Evolutionary conservation across 2,888 invertebrate species (phyloP), one percentile per base, ranked within the genome.

Genomic region (Gymnoscelis rufifasciata): DNA sequence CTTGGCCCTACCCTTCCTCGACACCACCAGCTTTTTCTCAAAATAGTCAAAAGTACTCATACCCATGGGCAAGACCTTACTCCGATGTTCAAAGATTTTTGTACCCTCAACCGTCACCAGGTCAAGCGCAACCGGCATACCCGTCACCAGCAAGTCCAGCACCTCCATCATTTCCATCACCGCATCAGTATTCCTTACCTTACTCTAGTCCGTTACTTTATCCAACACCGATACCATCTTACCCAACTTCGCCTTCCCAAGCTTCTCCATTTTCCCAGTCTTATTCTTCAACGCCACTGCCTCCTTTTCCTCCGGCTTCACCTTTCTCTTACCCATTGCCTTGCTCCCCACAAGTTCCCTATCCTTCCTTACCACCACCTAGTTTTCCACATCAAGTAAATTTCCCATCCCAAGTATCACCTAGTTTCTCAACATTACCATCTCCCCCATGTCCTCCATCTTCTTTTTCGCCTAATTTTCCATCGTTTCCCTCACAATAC

Each of bases 1-100:
- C 57, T 7, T 66, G 54, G 23, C 54, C 62, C 0, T 70, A 62
- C 31, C 51, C 57, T 19, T 66, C 61, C 27, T 60, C 63, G 2
- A 59, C 38, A 56, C 19, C 47, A 56, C 12, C 45, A 55, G 10
- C 50, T 51, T 14, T 33, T n/a, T 3, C 35, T 7, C 19, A 35
- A 11, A 10, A 15, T 3, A 10, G 19, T 11, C 35, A 15, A 11
- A 35, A 35, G 10, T 35, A 19, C 19, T 11, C 35, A 7, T 19
- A 23, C 11, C 19, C 11, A 7, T 6, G 7, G 0, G 51, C 54
- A 13, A 45, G 56, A 2, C 29, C 52, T 0, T 64, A 62, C 30
- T 48, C 60, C 2, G 51, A 57, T 7, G 38, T 55, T 7, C 45
- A 59, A 19, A 13, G 57, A 2, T 24, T 55, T 7, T 31, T 38